Base-by-base conservation (phyloP, 2,888 invertebrate genomes). In the Scaptomyza parva region DNA sequence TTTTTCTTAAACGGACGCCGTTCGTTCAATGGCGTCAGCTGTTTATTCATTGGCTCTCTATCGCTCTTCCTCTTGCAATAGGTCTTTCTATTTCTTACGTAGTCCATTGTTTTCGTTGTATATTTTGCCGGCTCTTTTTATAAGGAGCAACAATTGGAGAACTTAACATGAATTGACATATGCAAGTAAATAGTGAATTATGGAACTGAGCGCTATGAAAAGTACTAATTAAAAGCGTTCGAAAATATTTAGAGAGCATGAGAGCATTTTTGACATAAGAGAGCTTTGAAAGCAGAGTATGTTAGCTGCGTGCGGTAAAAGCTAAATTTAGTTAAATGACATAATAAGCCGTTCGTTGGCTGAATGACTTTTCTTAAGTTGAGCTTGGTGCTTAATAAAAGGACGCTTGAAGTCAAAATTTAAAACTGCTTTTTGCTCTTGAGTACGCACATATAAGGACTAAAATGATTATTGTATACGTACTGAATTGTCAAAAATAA, bases 291-390 rank as follows among this genome's bases (percentile, higher is more conserved):
- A 40, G 26, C 24, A 70, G 39, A 52, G 55, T 9, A 26, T 54
- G 18, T 37, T 28, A 37, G 40, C 54, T 54, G 39, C 51, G 57
- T 81, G 71, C 61, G 81, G 33, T 64, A 51, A 80, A 70, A 63
- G 83, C 88, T 82, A 82, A 83, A 79, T 83, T 79, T 82, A 82
- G 88, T 79, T 22, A 61, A 83, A 70, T 82, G 82, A 82, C 88
- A 82, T 82, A 82, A 82, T 82, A 83, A 79, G 67, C 65, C 40
- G 77, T 73, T 73, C 53, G 70, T 48, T 65, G 33, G 57, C 35
- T 50, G 20, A 57, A 63, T 47, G n/a, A 55, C 35, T 41, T 63
- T 73, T 57, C 68, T 81, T 8, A 72, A 78, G 65, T 76, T 79
- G 44, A 57, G 57, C 39, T 81, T 78, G 54, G 24, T 35, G 28